phyloP scores from a whole-genome alignment of 2,888 invertebrate species.

The Drosophila anceps region DNA sequence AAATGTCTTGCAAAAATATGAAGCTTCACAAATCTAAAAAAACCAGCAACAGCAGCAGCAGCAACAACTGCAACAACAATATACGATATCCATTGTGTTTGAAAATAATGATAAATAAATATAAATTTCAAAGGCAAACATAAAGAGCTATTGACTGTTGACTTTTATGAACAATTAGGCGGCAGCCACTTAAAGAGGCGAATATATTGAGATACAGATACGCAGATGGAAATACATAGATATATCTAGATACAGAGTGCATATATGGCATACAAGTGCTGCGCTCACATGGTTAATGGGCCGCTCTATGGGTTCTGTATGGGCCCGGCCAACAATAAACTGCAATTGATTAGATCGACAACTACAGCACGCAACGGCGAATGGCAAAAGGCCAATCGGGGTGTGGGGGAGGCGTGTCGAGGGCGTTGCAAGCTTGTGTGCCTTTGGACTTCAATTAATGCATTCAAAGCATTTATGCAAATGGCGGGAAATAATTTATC shows the following conservation, averaged over 20 bases:
- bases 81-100: slow-evolving; percentile 58
- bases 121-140: slow-evolving; percentile 79
- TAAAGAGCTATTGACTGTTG: slow-evolving; percentile 80
- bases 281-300: slow-evolving; percentile 69
- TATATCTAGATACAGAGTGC: slow-evolving; percentile 42
- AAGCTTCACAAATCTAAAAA: slow-evolving; percentile 68
- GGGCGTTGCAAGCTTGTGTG: slow-evolving; percentile 67
- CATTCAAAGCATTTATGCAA: slow-evolving; percentile 83
- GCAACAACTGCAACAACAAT: slow-evolving; percentile 28
- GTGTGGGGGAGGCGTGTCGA: slow-evolving; percentile 53
- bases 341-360: slow-evolving; percentile 79
- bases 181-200: slow-evolving; percentile 76
- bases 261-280: slow-evolving; percentile 63
- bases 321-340: slow-evolving; percentile 80
- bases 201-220: slow-evolving; percentile 69
- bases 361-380: slow-evolving; percentile 54
- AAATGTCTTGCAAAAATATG: slow-evolving; percentile 72
- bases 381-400: slow-evolving; percentile 47
- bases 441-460: slow-evolving; percentile 83
- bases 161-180: slow-evolving; percentile 79
- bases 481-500: slow-evolving; percentile 84
- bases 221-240: slow-evolving; percentile 40
- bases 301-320: slow-evolving; percentile 64
- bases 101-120: slow-evolving; percentile 72
- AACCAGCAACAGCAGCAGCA: slow-evolving; percentile 29